Base-by-base conservation (phyloP, 2,797 vertebrate genomes). In the Hypotaenidia philippensis region DNA sequence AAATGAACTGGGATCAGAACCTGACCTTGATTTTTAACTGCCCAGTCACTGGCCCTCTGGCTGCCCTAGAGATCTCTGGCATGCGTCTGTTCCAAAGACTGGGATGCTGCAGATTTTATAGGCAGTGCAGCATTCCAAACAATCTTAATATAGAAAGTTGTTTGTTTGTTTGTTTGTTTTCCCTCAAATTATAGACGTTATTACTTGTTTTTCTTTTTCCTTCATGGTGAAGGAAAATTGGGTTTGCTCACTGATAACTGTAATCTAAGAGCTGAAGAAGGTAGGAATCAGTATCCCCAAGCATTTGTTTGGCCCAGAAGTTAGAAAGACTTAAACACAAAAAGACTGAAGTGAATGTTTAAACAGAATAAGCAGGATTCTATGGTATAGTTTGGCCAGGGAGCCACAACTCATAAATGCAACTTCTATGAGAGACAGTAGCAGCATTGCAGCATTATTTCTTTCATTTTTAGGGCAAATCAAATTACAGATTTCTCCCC, bases 41-140 rank as follows among this genome's bases (percentile, higher is more conserved):
- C 19, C 13, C 14, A 26, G 12, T 9, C 26, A 66, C 27, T 6
- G 44, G 13, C 49, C 2, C 7, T 60, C 27, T 21, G 9, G 20
- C 31, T 85, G 40, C 9, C 21, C 9, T 78, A 1, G 6, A 52
- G 23, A 25, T 22, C 12, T 15, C 72, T 13, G 23, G 10, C 0
- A 2, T 10, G 11, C 11, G 29, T 36, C 19, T 2, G 0, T 40
- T 65, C 41, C 45, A 38, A 61, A 61, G 1, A 13, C 9, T 34
- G 16, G 25, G 26, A 5, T 40, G 49, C 13, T 74, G 19, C 44
- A 78, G 31, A 55, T 45, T 25, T 17, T 26, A n/a, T 14, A 66
- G 56, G 38, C 5, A 49, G 13, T 36, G 31, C 6, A 83, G 20
- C 0, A 0, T 15, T 56, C 8, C 5, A n/a, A n/a, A 32, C 2